Conservation (phyloP, 2,888 invertebrate species). For the Himalopsyche kuldschensis region DNA sequence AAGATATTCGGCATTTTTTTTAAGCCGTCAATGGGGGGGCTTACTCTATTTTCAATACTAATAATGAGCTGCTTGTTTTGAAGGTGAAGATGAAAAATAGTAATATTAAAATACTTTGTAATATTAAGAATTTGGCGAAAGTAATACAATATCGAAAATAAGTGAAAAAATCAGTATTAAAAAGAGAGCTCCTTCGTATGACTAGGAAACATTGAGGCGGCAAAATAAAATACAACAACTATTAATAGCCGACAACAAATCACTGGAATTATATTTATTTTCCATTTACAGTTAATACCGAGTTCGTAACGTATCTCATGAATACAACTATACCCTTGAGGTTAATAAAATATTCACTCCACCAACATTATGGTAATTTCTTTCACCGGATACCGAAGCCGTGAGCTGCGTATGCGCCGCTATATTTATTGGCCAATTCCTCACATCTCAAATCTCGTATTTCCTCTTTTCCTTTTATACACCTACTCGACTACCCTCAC, state of each 20-base stretch:
- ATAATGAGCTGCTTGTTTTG: too few relatives aligned
- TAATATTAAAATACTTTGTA: too few relatives aligned
- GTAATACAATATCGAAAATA: too few relatives aligned
- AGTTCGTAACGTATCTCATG: constrained; percentile 20
- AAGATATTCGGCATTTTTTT: too few relatives aligned
- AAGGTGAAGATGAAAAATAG: too few relatives aligned
- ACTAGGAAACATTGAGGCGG: too few relatives aligned
- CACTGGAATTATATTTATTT: constrained; percentile 19
- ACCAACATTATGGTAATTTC: constrained; percentile 37
- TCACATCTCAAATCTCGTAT: constrained; percentile 31
- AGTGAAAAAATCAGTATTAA: too few relatives aligned
- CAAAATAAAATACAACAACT: neutral
- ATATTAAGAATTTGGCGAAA: too few relatives aligned
- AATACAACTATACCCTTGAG: constrained; percentile 25
- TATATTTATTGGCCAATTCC: constrained; percentile 35
- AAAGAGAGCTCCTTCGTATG: too few relatives aligned
- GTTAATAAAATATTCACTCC: constrained; percentile 38
- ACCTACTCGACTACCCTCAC: neutral
- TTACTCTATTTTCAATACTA: too few relatives aligned
- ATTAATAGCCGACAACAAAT: constrained; percentile 9
- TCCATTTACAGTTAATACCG: constrained; percentile 22
- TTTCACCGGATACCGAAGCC: constrained; percentile 22
- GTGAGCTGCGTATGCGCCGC: constrained; percentile 29
- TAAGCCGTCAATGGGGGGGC: too few relatives aligned
- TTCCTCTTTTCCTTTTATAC: constrained; percentile 6